Base-by-base conservation (phyloP, 2,797 vertebrate species). In the Acipenser transmontanus region DNA sequence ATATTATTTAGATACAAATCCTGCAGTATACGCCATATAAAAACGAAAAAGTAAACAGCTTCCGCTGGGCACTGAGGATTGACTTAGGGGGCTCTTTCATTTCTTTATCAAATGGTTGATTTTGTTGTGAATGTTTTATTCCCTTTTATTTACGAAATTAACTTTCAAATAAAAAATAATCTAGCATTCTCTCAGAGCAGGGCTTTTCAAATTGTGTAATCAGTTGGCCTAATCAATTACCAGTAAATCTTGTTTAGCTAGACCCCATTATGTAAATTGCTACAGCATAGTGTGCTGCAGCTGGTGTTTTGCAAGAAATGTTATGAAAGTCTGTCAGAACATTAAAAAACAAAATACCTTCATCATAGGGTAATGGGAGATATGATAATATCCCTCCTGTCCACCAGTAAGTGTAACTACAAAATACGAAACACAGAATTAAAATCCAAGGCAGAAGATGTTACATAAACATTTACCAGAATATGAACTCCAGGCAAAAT, bases 371-470 rank as follows among this genome's bases (percentile, higher is more conserved):
- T 62, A 98, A 77, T 1, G 95, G 96, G 54, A 98, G 90, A 80
- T 90, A 84, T 59, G 90, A 80, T 66, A 98, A 79, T 66, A 96
- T 80, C 67, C 87, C 92, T 12, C 89, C 81, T 1, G 94, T 91
- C 95, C 94, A 98, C 96, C 95, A 98, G 68, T 91, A 83, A 49
- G 96, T 98, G 67, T 98, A 98, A 84, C 96, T 97, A 76, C 10
- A 73, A 62, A 51, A 66, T 7, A 77, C 73, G 66, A 60, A n/a
- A 76, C 1, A 75, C 1, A 64, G 13, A 50, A 34, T 34, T 34
- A 34, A 34, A 34, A 34, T 34, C 34, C 34, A 9, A 70, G 7
- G 75, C 0, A 66, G 34, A 5, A 63, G 47, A 17, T 52, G 8
- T 14, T 8, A 48, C 7, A 74, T 8, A 76, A 62, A 66, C 14